Percentiles rank a stretch among this genome's conserved stretches.
Conservation (phyloP, 2,888 invertebrate species). For the Trilocha varians region DNA sequence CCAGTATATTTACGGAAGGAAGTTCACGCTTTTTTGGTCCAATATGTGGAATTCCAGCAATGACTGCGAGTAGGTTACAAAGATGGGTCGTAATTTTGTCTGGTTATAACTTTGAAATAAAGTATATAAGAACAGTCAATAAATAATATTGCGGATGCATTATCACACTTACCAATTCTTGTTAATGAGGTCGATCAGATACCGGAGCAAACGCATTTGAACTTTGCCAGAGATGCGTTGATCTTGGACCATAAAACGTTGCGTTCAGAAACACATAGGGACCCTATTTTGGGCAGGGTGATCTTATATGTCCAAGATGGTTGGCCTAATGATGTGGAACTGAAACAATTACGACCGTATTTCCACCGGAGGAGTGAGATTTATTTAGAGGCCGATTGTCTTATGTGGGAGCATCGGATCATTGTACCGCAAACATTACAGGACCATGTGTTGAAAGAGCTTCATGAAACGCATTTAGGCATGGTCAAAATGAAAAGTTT, state of each 20-base stretch:
- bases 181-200: background rate
- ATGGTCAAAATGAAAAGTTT: conserved; percentile 11
- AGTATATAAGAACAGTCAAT: conserved; percentile 9
- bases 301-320: conserved; percentile 12
- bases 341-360: conserved; percentile 11
- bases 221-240: conserved; percentile 10
- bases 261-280: conserved; percentile 5
- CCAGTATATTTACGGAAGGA: conserved; percentile 9
- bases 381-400: conserved; percentile 13
- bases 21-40: conserved; percentile 15
- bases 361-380: conserved; percentile 13
- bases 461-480: conserved; percentile 12
- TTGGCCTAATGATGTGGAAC: conserved; percentile 12
- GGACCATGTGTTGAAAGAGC: conserved; percentile 1
- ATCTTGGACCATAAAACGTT: conserved; percentile 9
- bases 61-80: conserved; percentile 13
- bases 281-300: conserved; percentile 11
- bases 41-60: conserved; percentile 11
- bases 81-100: conserved; percentile 13
- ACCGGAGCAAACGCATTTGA: conserved; percentile 13
- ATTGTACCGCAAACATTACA: conserved; percentile 3
- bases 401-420: conserved; percentile 11
- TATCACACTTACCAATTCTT: conserved; percentile 9
- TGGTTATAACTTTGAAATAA: conserved; percentile 12
- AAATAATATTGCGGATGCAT: conserved; percentile 12